phyloP scores from a whole-genome alignment of 2,888 invertebrate genomes.

The Sisyra terminalis region DNA sequence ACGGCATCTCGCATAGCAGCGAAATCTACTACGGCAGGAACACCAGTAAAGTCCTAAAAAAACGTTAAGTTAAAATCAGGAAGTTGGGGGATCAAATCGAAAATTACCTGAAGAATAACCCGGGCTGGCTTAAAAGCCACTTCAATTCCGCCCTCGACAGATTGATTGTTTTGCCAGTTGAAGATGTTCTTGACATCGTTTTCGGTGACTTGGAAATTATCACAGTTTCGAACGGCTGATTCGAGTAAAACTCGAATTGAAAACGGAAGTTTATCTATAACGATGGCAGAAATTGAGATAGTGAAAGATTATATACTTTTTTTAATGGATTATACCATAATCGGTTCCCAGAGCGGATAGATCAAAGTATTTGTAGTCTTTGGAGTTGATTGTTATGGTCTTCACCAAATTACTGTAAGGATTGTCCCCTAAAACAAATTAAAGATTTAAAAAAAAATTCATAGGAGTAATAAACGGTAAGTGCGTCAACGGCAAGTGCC shows the following conservation, averaged over 20 bases:
- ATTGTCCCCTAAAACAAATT: constrained; percentile 29
- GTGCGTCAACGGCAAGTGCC: too few relatives aligned
- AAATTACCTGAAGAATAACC: constrained; percentile 76
- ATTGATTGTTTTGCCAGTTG: constrained; percentile 69
- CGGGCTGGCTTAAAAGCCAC: constrained; percentile 92
- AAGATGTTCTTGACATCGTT: constrained; percentile 79
- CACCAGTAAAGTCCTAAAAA: constrained; percentile 78
- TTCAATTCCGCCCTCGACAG: constrained; percentile 56
- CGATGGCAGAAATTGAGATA: constrained; percentile 9
- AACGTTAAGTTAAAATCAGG: constrained; percentile 7
- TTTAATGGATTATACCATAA: constrained; percentile 45
- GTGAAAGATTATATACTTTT: background rate
- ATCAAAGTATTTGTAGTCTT: constrained; percentile 65
- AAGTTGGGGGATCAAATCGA: constrained; percentile 1
- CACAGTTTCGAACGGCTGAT: constrained; percentile 91
- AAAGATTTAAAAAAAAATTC: too few relatives aligned
- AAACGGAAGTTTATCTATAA: constrained; percentile 67
- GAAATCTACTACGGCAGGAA: constrained; percentile 96
- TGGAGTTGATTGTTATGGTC: constrained; percentile 37
- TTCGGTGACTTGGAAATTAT: constrained; percentile 77
- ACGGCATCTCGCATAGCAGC: constrained; percentile 98
- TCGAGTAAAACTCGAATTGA: constrained; percentile 86
- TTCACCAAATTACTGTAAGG: constrained; percentile 46
- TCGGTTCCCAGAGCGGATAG: constrained; percentile 52
- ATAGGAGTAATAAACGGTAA: too few relatives aligned